Evolutionary conservation across 2,888 invertebrate species (phyloP), one percentile per base, ranked within the genome.

Genomic region (Gibbula magus): DNA sequence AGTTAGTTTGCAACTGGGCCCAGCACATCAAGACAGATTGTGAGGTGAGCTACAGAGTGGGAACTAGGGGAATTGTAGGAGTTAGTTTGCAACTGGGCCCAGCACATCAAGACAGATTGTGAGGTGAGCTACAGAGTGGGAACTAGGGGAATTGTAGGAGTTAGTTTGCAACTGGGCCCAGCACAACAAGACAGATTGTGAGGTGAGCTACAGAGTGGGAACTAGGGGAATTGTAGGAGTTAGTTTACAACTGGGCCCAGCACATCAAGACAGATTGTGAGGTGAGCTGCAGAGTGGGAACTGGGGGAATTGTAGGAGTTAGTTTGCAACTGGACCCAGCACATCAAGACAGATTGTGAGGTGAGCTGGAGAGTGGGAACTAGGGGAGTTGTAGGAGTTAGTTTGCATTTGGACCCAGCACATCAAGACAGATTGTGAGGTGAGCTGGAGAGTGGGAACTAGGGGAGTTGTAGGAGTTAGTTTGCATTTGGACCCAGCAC

Each of bases 231-330:
- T 7, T 4, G 3, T 56, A n/a, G 1, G 1, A 8, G 7, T 7
- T 1, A 25, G 7, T 4, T n/a, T 1, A 56, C 76, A 92, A 94
- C 7, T 97, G 97, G 91, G 93, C 95, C 1, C 93, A 94, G 45
- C 98, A 98, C 90, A 98, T 98, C 84, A 96, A 96, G 87, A 93
- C 93, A 0, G 94, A 94, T 66, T 97, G 97, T 91, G 93, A 94
- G 90, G 94, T 95, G 85, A 87, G 86, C 0, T 2, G 52, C 35
- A n/a, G 13, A n/a, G 7, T 56, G 22, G 54, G 8, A n/a, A 10
- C 4, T 8, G n/a, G 1, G 25, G 56, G 7, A 8, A 8, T 7
- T 4, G 3, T 56, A n/a, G 1, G 1, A 8, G 7, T 7, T 1
- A 25, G 7, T 4, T n/a, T 1, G n/a, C 76, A 92, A 94, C 7